These are phyloP conservation scores for Hormaphis cornu DNA, from an alignment of 1,140 invertebrate species.

Conservation along the genomic window DNA sequence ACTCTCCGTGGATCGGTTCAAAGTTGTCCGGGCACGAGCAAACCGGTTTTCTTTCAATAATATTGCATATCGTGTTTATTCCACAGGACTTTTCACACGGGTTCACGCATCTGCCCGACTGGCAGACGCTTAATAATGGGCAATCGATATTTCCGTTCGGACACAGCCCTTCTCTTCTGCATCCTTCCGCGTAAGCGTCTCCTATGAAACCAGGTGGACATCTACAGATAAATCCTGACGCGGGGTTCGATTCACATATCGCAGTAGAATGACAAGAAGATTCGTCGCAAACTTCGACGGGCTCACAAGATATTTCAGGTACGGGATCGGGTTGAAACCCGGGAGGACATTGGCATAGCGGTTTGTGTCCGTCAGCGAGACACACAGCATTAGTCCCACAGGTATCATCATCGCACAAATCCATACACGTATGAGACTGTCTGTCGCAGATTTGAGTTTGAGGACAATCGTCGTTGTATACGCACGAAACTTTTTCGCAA, in stretches of 20 bases:
- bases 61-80: conserved; percentile 69
- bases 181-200: conserved; percentile 59
- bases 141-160: conserved; percentile 45
- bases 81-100: conserved; percentile 69
- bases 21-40: conserved; percentile 61
- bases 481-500: conserved; percentile 45
- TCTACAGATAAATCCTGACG: conserved; percentile 62
- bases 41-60: conserved; percentile 67
- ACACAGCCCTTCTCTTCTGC: conserved; percentile 42
- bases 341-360: conserved; percentile 64
- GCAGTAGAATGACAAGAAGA: conserved; percentile 70
- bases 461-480: conserved; percentile 65
- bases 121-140: conserved; percentile 58
- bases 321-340: conserved; percentile 68
- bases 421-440: conserved; percentile 58
- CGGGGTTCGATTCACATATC: conserved; percentile 61
- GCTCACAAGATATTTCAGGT: conserved; percentile 40
- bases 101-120: conserved; percentile 66
- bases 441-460: conserved; percentile 61
- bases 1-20: conserved; percentile 48
- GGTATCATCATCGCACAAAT: conserved; percentile 73
- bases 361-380: conserved; percentile 66
- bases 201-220: conserved; percentile 72
- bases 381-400: conserved; percentile 77
- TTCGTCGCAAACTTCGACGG: conserved; percentile 46